phyloP scores from a whole-genome alignment of 2,113 vertebrate species.

The Anseranas semipalmata region DNA sequence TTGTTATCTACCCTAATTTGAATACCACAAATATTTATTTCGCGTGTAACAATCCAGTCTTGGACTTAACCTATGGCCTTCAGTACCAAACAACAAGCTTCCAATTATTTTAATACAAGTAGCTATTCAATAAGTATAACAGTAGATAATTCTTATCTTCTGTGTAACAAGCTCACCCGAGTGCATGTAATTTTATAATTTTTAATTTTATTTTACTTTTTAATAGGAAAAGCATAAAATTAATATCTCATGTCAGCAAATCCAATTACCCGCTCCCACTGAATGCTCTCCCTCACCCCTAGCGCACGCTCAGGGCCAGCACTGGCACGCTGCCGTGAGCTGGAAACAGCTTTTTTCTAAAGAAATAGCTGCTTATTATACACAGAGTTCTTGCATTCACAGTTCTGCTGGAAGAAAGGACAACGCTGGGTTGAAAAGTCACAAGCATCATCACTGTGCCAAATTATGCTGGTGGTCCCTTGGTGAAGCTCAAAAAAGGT shows the following conservation, averaged over 20 bases:
- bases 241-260: neutral
- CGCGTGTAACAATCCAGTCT: neutral
- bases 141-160: neutral
- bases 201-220: neutral
- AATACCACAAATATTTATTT: conserved; percentile 4
- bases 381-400: neutral
- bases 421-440: neutral
- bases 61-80: neutral
- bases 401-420: neutral
- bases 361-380: neutral
- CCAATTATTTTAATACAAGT: neutral
- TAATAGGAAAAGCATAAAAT: neutral
- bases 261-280: neutral
- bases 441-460: no score
- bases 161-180: neutral
- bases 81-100: neutral
- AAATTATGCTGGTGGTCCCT: neutral
- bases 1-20: neutral
- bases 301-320: fast-evolving
- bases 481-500: neutral
- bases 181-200: neutral
- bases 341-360: neutral
- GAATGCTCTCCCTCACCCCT: neutral
- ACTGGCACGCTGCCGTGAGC: no score
- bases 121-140: neutral